Evolutionary conservation across 2,797 vertebrate genomes (phyloP).

Genomic region (Manis javanica): DNA sequence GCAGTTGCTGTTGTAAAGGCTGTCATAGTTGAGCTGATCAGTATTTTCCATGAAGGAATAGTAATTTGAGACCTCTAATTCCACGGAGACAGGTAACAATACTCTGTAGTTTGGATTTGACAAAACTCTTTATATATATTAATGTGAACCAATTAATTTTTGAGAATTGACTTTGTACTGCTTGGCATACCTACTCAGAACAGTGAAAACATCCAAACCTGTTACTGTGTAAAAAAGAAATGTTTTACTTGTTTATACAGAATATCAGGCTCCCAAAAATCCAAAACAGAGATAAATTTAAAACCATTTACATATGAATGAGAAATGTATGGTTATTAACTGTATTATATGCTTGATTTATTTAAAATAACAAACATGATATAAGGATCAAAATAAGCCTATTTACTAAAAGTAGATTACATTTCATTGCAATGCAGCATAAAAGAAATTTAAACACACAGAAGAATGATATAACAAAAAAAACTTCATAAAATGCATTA

Average conservation of each 20-base stretch:
- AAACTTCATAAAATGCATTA: conserved; percentile 45
- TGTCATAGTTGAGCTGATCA: not conserved
- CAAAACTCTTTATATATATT: conserved; percentile 6
- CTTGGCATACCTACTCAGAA: not conserved
- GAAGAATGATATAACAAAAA: conserved; percentile 33
- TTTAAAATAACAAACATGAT: conserved; percentile 52
- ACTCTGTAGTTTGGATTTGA: not conserved
- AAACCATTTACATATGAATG: conserved; percentile 23
- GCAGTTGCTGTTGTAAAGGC: not conserved
- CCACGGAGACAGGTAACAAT: not conserved
- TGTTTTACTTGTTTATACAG: conserved; percentile 10
- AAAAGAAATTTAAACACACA: conserved; percentile 58
- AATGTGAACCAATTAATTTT: not conserved
- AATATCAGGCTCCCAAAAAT: not conserved
- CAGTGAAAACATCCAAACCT: not conserved
- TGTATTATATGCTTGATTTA: not conserved
- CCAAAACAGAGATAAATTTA: conserved; percentile 34
- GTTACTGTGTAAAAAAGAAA: not conserved
- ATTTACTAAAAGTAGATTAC: not conserved
- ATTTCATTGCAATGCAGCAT: conserved; percentile 29
- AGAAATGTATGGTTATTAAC: conserved; percentile 3
- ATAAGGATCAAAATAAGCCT: not conserved
- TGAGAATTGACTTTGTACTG: not conserved
- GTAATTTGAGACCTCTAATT: not conserved
- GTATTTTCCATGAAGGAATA: not conserved